Base-by-base conservation (phyloP, 2,888 invertebrate genomes). In the Cheilosia variabilis region DNA sequence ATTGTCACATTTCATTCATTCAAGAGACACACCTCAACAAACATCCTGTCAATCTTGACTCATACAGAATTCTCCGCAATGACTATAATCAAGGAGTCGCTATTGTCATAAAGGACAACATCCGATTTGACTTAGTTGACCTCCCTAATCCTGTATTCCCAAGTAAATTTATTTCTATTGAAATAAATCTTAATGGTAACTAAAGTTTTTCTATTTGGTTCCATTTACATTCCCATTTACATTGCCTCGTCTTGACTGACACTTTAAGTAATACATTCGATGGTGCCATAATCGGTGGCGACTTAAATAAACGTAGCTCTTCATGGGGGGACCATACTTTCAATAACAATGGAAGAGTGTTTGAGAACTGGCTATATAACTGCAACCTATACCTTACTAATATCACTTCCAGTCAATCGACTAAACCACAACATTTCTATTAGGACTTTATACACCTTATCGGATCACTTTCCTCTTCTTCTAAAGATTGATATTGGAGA, bases 391-490 rank as follows among this genome's bases (percentile, higher is more conserved):
- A 10, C 9, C 10, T 57, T 1, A 57, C 4, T 2, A 57, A 57
- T 19, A 2, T 19, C 1, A 37, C 37, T 4, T 19, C 37, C 9
- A 4, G 17, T 53, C 15, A 27, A 53, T n/a, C 2, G 15, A 13
- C 5, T 27, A 6, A 7, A 53, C 5, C 10, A 3, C 4, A 53
- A 53, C 10, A 27, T n/a, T 5, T 15, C 1, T 15, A 53, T 53
- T 13, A 15, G 13, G 6, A 15, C 53, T 4, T 7, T 66, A 1
- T n/a, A 43, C 0, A 41, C 37, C 4, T 66, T 53, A 10, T 41
- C 53, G 4, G 53, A 66, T 5, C 66, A 66, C 52, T 52, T 50
- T 24, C 53, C 66, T 22, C 31, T 53, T 4, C n/a, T n/a, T 1
- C 52, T 66, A n/a, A 31, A 9, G 34, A 34, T 34, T 2, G 10